These are phyloP conservation scores for Hypotaenidia okinawae DNA, from an alignment of 2,797 vertebrate species.

Conservation along the genomic window DNA sequence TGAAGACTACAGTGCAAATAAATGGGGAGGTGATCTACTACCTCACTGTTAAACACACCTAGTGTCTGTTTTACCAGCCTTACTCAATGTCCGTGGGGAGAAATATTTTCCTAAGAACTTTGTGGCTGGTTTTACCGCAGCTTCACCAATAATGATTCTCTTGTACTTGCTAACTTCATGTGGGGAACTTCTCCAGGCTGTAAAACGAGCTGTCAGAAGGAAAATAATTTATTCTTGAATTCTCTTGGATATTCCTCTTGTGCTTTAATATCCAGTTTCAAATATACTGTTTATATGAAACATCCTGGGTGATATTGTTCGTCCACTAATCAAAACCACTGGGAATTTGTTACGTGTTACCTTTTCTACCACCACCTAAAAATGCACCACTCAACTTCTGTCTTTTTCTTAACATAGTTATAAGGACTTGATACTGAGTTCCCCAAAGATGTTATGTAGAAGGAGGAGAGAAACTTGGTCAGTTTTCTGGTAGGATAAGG, in stretches of 20 bases:
- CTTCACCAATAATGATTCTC: not conserved
- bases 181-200: not conserved
- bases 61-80: not conserved
- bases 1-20: not conserved
- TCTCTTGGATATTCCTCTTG: not conserved
- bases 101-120: not conserved
- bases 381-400: not conserved
- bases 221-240: not conserved
- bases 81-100: not conserved
- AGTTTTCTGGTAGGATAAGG: not conserved
- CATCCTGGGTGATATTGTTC: not conserved
- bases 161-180: not conserved
- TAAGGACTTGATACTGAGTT: not conserved
- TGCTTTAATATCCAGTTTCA: not conserved
- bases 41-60: not conserved
- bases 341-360: not conserved
- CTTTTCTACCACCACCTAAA: not conserved
- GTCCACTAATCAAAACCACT: not conserved
- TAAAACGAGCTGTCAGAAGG: not conserved
- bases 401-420: not conserved
- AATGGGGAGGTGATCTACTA: not conserved
- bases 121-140: not conserved
- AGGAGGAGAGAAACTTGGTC: not conserved
- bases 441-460: not conserved
- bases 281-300: not conserved